A percentile compares a stretch with the other conserved stretches of the same genome.
Evolutionary conservation across 37 sponge, comb jelly and placozoan species (phyloP).

Genomic region (Eunapius fragilis): DNA sequence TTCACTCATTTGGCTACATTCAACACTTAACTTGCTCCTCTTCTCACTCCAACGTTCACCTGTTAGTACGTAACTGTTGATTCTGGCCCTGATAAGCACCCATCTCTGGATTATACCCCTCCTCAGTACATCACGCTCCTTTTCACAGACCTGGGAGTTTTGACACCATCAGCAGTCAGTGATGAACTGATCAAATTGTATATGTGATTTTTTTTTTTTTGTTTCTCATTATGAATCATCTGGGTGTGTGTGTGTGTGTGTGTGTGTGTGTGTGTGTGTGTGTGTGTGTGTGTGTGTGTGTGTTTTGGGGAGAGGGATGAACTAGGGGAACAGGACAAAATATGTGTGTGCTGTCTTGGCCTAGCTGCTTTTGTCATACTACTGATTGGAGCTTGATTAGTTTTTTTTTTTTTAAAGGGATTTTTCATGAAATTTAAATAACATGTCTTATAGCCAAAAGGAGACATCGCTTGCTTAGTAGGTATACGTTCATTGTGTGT

Average conservation of each 20-base stretch:
- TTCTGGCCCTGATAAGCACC: slow-evolving; percentile 60
- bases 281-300: too few species aligned
- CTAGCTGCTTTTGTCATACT: too few species aligned
- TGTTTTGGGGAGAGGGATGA: too few species aligned
- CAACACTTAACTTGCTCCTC: not conserved
- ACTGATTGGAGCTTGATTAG: too few species aligned
- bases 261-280: not conserved
- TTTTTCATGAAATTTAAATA: too few species aligned
- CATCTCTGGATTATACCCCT: slow-evolving; percentile 95
- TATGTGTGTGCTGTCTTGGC: too few species aligned
- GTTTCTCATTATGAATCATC: not conserved
- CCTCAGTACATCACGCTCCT: slow-evolving; percentile 94
- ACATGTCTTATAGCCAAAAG: too few species aligned
- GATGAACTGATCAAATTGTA: slow-evolving; percentile 99
- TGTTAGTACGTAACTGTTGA: slow-evolving; percentile 57
- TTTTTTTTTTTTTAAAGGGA: too few species aligned
- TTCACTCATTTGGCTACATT: too few species aligned
- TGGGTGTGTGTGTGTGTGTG: not conserved
- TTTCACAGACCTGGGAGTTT: slow-evolving; percentile 96
- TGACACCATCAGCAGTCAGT: slow-evolving; percentile 99
- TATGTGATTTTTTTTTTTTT: slow-evolving; percentile 31
- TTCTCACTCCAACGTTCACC: slow-evolving; percentile 10
- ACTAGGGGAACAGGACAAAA: too few species aligned
- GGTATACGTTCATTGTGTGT: too few species aligned
- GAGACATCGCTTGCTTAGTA: too few species aligned